phyloP scores from a whole-genome alignment of 2,113 vertebrate genomes.

The Passer domesticus region DNA sequence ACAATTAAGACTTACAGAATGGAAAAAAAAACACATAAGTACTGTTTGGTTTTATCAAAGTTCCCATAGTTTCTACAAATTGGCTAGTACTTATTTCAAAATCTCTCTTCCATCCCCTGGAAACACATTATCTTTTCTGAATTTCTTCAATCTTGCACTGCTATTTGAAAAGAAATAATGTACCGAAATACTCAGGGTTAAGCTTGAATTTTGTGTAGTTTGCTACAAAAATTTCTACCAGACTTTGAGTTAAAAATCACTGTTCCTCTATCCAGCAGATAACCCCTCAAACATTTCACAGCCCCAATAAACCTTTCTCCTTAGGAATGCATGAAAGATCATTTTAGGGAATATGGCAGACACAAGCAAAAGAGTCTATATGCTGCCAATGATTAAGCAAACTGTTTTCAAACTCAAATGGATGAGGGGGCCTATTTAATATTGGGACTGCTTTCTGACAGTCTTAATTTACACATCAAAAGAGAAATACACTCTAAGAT shows the following conservation, averaged over 20 bases:
- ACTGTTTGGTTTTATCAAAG: not conserved
- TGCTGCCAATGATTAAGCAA: not conserved
- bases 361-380: not conserved
- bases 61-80: not conserved
- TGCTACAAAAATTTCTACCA: not conserved
- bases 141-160: not conserved
- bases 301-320: not conserved
- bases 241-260: not conserved
- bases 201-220: not conserved
- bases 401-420: slow-evolving; percentile 23
- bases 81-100: not conserved
- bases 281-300: not conserved
- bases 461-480: slow-evolving; percentile 57
- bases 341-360: not conserved
- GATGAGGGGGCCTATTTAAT: slow-evolving; percentile 3
- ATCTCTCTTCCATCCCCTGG: not conserved
- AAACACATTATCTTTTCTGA: not conserved
- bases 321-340: not conserved
- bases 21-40: not conserved
- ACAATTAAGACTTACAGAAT: not conserved
- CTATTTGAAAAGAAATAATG: not conserved
- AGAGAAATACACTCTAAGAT: slow-evolving; percentile 14
- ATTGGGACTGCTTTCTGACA: slow-evolving; percentile 3
- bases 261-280: not conserved
- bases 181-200: not conserved